Percentiles rank a stretch among this genome's conserved stretches.
phyloP scores from a whole-genome alignment of 2,113 vertebrate species.

The Ciconia boyciana region DNA sequence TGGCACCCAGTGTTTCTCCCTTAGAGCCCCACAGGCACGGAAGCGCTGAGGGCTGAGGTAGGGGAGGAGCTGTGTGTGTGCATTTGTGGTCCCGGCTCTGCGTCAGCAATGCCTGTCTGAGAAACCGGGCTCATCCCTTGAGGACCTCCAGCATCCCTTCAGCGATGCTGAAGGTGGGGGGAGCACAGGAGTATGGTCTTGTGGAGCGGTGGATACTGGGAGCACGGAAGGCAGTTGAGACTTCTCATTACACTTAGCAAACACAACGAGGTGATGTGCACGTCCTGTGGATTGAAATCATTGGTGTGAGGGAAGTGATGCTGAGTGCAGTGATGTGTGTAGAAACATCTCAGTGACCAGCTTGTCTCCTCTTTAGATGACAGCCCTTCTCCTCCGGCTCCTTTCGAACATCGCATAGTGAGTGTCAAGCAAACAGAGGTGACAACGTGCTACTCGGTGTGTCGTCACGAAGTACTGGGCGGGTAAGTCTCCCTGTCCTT shows the following conservation, averaged over 20 bases:
- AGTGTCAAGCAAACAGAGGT: conserved; percentile 75
- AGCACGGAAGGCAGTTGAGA: neutral
- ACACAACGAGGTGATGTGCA: neutral
- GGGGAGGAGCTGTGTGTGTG: neutral
- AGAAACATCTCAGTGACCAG: neutral
- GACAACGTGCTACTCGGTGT: conserved; percentile 71
- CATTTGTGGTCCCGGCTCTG: neutral
- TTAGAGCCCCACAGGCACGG: neutral
- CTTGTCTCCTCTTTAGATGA: conserved; percentile 73
- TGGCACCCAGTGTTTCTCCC: neutral
- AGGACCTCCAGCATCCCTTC: neutral
- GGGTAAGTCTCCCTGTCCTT: conserved; percentile 73
- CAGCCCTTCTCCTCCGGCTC: conserved; percentile 82
- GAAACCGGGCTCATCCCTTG: neutral
- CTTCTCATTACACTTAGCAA: neutral
- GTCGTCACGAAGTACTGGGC: conserved; percentile 77
- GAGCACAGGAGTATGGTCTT: neutral
- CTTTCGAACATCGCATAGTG: conserved; percentile 85
- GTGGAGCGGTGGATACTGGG: neutral
- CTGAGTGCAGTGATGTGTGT: neutral
- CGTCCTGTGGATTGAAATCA: neutral
- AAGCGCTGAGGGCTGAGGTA: neutral
- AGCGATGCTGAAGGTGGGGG: neutral
- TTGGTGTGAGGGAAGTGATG: neutral
- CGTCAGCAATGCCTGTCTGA: neutral